Evolutionary conservation across 1,140 invertebrate species (phyloP), one percentile per base, ranked within the genome.

Genomic region (Rhynchophorus ferrugineus): DNA sequence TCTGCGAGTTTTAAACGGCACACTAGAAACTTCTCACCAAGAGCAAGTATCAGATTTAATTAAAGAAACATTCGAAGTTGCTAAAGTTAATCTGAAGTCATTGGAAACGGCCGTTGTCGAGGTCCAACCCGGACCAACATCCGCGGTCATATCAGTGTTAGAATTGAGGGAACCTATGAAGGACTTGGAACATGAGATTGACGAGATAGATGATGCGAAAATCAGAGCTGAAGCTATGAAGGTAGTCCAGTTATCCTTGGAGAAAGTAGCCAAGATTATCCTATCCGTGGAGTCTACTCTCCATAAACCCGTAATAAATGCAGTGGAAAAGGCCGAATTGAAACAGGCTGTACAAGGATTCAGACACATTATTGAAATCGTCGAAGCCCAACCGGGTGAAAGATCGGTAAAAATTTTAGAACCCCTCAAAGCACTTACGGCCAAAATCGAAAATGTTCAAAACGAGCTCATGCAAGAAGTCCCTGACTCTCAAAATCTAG

Each of bases 81-180:
- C 41, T 6, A 55, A 55, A 44, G 18, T 3, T 18, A 44, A 55
- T 24, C 13, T 55, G 21, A 55, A 49, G 34, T n/a, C 41, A 0
- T 13, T 55, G 17, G 55, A 55, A 56, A 46, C 6, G 8, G 29
- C 44, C 16, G 49, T 56, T 11, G 17, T 59, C 13, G 49, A 61
- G 39, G 14, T 44, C 5, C 37, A 44, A 37, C 44, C 54, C 20
- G 24, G 53, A 36, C 19, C 50, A 11, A 44, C 50, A 35, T 37
- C 50, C 46, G 54, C 51, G 7, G 24, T 61, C 7, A 46, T 61
- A 7, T 47, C 53, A 11, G 19, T 55, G 16, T 22, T 54, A 3
- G 50, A 61, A 42, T 43, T 64, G 3, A 35, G 52, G 24, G 48
- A 53, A 38, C 37, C 61, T 6, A 37, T 63, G 8, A 34, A 50